Conservation (phyloP, 2,113 vertebrate genomes). For the Acrocephalus arundinaceus region DNA sequence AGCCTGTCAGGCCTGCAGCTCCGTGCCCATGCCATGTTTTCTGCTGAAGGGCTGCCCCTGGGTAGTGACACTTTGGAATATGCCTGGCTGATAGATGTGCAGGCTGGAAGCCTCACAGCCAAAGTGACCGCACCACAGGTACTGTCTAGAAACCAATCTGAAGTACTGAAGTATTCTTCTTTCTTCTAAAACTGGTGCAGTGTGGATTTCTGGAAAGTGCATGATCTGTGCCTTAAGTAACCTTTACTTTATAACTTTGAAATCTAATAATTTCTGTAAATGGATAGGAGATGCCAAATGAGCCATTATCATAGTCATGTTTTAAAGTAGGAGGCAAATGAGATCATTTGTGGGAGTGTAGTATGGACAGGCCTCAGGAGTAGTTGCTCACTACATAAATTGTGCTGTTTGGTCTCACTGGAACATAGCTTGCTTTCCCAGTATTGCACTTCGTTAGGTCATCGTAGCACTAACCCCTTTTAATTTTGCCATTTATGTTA, state of each 20-base stretch:
- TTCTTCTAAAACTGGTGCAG: neutral
- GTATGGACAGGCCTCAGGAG: neutral
- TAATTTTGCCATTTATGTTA: neutral
- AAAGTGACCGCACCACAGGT: constrained; percentile 95
- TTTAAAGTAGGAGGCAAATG: neutral
- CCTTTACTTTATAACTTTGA: neutral
- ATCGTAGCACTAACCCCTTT: neutral
- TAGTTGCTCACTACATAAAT: neutral
- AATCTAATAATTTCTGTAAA: neutral
- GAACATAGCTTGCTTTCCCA: neutral
- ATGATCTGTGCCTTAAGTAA: neutral
- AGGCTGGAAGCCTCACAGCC: constrained; percentile 90
- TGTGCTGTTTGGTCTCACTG: neutral
- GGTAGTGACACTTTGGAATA: constrained; percentile 93
- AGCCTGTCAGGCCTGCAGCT: constrained; percentile 94
- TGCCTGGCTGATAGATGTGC: constrained; percentile 95
- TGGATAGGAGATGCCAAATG: neutral
- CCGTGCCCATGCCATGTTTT: constrained; percentile 97
- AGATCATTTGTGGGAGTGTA: neutral
- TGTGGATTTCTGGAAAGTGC: accelerated
- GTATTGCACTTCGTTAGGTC: neutral
- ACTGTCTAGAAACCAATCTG: neutral
- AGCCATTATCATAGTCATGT: neutral
- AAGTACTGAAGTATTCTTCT: neutral
- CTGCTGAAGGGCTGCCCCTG: constrained; percentile 87